Evolutionary conservation across 2,888 invertebrate genomes (phyloP), one percentile per base, ranked within the genome.

Genomic region (Orgyia antiqua): DNA sequence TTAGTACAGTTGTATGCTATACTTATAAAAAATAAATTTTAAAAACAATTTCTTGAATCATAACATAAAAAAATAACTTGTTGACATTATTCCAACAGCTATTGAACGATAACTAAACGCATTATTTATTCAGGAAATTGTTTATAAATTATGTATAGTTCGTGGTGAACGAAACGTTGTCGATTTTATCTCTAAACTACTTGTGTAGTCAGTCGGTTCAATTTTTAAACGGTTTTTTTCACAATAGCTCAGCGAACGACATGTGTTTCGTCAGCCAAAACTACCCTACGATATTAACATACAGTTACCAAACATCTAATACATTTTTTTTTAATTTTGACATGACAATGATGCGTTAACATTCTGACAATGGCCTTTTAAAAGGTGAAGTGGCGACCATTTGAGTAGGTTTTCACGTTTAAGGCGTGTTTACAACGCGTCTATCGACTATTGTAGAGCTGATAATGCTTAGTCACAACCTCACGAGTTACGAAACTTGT

Each of bases 341-440:
- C 78, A 76, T 69, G 70, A 82, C 79, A 77, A 75, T 74, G 74
- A 78, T 66, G 70, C 70, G 79, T 79, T 76, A 79, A 78, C 76
- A 70, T 71, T 66, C 59, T 63, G 58, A 78, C 76, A 77, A 78
- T 73, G 54, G 59, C 45, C 64, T 62, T 72, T 73, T 74, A 73
- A n/a, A 67, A 68, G 63, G 65, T 59, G 69, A 68, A 72, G 65
- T 67, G 54, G 44, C 50, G 56, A 58, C 61, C 54, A 64, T 68
- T 71, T 61, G 57, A 45, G 58, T 51, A 49, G 44, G 46, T 58
- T 56, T 65, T 60, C 61, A 61, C 46, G 46, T 52, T 43, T 24
- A 35, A 44, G 31, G 29, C 41, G 41, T 41, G 48, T 45, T 51
- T 36, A 49, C 47, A 49, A 36, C 41, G 33, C 30, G 24, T 33